Conservation (phyloP, 2,888 invertebrate genomes). For the Plutella xylostella region DNA sequence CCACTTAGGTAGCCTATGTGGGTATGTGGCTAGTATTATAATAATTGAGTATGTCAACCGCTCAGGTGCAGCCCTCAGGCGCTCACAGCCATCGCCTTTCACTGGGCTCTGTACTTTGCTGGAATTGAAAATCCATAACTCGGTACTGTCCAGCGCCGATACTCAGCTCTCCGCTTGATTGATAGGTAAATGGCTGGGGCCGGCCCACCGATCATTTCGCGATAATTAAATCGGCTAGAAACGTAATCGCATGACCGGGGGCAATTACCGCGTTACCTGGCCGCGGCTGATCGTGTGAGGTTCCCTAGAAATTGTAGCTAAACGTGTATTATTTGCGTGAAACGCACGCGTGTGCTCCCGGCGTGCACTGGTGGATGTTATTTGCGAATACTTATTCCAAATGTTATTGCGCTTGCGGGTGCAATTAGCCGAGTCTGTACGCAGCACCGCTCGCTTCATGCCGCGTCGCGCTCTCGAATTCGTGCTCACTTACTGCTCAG, state of each 20-base stretch:
- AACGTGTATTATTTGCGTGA: slow-evolving; percentile 55
- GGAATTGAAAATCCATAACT: slow-evolving; percentile 41
- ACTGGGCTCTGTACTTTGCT: slow-evolving; percentile 22
- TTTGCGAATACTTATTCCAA: too few relatives aligned
- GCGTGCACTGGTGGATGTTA: slow-evolving; percentile 26
- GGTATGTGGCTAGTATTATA: not conserved
- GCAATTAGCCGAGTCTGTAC: too few relatives aligned
- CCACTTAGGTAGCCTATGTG: not conserved
- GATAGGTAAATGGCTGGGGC: slow-evolving; percentile 67
- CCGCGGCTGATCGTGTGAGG: slow-evolving; percentile 57
- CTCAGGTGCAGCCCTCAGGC: slow-evolving; percentile 13
- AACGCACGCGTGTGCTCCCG: slow-evolving; percentile 48
- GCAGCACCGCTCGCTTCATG: too few relatives aligned
- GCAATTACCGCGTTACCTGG: slow-evolving; percentile 63
- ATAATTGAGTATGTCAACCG: slow-evolving; percentile 14
- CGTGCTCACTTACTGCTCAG: too few relatives aligned
- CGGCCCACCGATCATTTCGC: slow-evolving; percentile 62
- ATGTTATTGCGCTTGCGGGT: too few relatives aligned
- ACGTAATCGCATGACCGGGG: slow-evolving; percentile 67
- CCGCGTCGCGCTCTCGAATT: too few relatives aligned
- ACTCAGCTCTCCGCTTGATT: slow-evolving; percentile 48
- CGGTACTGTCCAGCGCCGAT: slow-evolving; percentile 33
- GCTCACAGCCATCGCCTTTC: slow-evolving; percentile 28
- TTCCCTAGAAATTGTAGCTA: slow-evolving; percentile 46
- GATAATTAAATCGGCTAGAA: slow-evolving; percentile 67